Evolutionary conservation across 2,888 invertebrate species (phyloP), one percentile per base, ranked within the genome.

Genomic region (Drosophila testacea): DNA sequence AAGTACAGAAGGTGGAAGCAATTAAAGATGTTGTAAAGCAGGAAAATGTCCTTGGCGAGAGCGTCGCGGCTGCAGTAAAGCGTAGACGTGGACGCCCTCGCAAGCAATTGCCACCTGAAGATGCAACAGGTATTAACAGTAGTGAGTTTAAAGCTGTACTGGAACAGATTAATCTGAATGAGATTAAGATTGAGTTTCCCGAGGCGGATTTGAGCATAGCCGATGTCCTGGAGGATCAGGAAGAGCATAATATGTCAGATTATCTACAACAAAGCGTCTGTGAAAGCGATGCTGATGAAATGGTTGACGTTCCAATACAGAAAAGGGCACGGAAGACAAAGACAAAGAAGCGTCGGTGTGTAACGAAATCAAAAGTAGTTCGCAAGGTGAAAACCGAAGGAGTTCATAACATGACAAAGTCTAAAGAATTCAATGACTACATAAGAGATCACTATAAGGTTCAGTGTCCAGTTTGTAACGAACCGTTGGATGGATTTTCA

Each of bases 381-480:
- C 46, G 30, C 3, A 60, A 69, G 22, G 22, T 27, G 9, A 67
- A 65, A 47, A 10, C 47, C n/a, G 48, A 32, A 6, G 46, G 64
- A 4, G 34, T 67, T 1, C 62, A 69, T 1, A 87, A 81, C 9
- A 36, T 69, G 16, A 52, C 69, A 16, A 79, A 83, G 56, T 84
- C 89, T 0, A 61, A 80, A 32, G 90, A 91, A 54, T 89, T 88
- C 34, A 90, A 91, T 61, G 86, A 86, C 4, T 91, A 84, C 39
- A 83, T 91, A 4, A 66, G 75, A 4, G 81, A 90, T 38, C 79
- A 91, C 57, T 91, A 85, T 63, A 92, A 92, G 52, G 76, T 92
- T 2, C 79, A 80, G 16, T 92, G 92, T 46, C 88, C 83, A n/a
- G 41, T 91, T 6, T 92, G 92, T 63, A 75, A 74, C 28, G 4